Base-by-base conservation (phyloP, 2,888 invertebrate genomes). In the Mycalesis mineus region DNA sequence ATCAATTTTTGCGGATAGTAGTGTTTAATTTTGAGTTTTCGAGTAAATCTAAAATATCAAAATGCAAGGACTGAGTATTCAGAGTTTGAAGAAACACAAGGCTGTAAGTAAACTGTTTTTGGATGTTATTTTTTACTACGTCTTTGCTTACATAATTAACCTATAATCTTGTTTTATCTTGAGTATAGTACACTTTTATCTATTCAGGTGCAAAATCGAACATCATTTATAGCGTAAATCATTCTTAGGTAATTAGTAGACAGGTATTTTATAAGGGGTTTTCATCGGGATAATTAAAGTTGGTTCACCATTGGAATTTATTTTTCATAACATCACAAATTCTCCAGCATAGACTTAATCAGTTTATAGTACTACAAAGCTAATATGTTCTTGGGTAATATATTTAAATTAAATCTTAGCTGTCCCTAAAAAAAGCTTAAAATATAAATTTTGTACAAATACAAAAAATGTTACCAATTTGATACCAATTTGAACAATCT, bases 71-170 rank as follows among this genome's bases (percentile, higher is more conserved):
- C 75, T 95, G 70, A 91, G 91, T 61, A 59, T 94, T 15, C 81
- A 91, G 51, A 94, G 94, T 72, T 80, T 96, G 62, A 95, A 93
- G 78, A 95, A 93, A 80, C 94, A 96, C 80, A 95, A 94, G 69
- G 93, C 96, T 72, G 96, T 95, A 90, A 93, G 94, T 91, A 72
- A 51, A 56, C 44, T 56, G 40, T 11, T 52, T 33, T 13, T 39
- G 9, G 2, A 13, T 39, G 22, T 49, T 49, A 41, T 31, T 29
- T 28, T 40, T 15, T 47, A 57, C 57, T 64, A 40, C 57, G 55
- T 53, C 58, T 73, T 58, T 68, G 65, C 86, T 87, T 88, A 88
- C 81, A 88, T 88, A 88, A 88, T 77, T 86, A 87, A 87, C 88
- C 87, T 85, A 64, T 61, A 70, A 71, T 66, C 58, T 55, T 58